These are phyloP conservation scores for Papilio helenus DNA, from an alignment of 1,140 invertebrate genomes.

Conservation along the genomic window DNA sequence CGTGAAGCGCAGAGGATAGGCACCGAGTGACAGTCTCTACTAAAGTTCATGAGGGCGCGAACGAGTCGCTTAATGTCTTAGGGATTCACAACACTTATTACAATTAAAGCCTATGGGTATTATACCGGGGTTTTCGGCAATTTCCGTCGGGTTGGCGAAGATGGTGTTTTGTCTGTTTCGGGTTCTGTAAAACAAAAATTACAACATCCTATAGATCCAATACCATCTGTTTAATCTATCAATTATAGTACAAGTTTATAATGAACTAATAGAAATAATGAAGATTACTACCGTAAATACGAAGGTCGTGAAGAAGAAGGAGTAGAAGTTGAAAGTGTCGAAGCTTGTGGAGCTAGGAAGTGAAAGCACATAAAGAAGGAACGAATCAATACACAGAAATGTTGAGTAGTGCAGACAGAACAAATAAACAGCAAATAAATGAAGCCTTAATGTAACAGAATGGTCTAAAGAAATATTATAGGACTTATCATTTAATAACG, in stretches of 20 bases:
- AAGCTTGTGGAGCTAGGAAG: slow-evolving; percentile 29
- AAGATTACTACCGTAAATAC: slow-evolving; percentile 30
- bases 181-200: slow-evolving; percentile 86
- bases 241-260: slow-evolving; percentile 7
- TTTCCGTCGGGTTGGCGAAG: slow-evolving; percentile 94
- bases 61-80: slow-evolving; percentile 64
- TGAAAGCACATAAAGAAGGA: slow-evolving; percentile 29
- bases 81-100: slow-evolving; percentile 81
- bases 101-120: slow-evolving; percentile 82
- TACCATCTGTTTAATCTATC: neutral
- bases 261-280: slow-evolving; percentile 12
- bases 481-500: neutral
- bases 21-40: slow-evolving; percentile 80
- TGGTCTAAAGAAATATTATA: neutral
- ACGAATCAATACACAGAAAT: slow-evolving; percentile 21
- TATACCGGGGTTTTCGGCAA: slow-evolving; percentile 97
- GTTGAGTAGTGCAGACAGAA: slow-evolving; percentile 12
- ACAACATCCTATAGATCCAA: slow-evolving; percentile 48
- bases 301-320: slow-evolving; percentile 31
- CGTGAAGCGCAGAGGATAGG: slow-evolving; percentile 72
- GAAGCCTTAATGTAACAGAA: neutral
- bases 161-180: slow-evolving; percentile 91
- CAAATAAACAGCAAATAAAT: slow-evolving; percentile 3
- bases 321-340: slow-evolving; percentile 30
- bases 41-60: slow-evolving; percentile 70